Evolutionary conservation across 2,888 invertebrate species (phyloP), one percentile per base, ranked within the genome.

Genomic region (Pyrochroa serraticornis): DNA sequence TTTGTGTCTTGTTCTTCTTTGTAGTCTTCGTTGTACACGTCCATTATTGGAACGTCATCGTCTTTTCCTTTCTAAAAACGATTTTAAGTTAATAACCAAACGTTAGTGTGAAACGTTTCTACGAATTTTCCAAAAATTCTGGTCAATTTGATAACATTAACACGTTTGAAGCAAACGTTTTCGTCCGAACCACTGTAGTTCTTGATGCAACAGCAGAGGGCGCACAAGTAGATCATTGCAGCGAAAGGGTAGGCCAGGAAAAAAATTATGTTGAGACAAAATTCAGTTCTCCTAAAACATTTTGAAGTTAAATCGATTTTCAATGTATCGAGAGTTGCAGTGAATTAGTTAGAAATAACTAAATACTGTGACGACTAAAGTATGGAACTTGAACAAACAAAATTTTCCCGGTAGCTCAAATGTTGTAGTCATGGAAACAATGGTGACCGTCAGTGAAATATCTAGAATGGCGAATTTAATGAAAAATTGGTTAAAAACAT

Each of bases 231-330:
- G 12, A 77, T 52, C 12, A 74, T 8, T 39, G 77, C 63, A 2
- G 78, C 75, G 50, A 81, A 64, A 1, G 82, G 82, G 61, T 77
- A 80, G 2, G 80, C 75, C 61, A 82, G 66, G 69, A 82, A 82
- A 62, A 82, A 82, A 58, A 79, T 74, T 2, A 78, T 57, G 63
- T 82, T 82, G 45, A 82, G 69, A 62, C 78, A 76, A 65, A 82
- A 82, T 66, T 80, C 80, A 0, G 75, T 70, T 60, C 74, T 75
- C 61, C 81, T 81, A 59, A 30, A 69, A 70, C 56, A 52, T 33
- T 36, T 10, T 7, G 6, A 3, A 47, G 8, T 9, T 13, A 43
- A 39, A 39, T n/a, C 2, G 13, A 10, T 39, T 9, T 37, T 6
- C 37, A 9, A 9, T 6, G 37, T 7, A 37, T 37, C 6, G 37